phyloP scores from a whole-genome alignment of 2,888 invertebrate genomes.

The Empis stercorea region DNA sequence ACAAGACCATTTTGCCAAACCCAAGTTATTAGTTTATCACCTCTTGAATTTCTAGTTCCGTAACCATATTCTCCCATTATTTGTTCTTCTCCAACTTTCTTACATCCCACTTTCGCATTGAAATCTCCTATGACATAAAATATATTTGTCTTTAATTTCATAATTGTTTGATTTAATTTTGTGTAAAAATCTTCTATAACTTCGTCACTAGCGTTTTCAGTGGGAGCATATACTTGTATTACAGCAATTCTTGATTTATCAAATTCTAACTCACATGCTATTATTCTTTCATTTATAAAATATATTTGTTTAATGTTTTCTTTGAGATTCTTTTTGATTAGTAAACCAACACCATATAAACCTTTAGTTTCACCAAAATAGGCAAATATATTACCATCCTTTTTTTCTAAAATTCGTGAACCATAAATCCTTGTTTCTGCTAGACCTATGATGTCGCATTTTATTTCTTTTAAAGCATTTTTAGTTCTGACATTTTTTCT shows the following conservation, averaged over 20 bases:
- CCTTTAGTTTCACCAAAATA: neutral
- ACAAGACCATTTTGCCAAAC: conserved; percentile 1
- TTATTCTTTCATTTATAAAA: neutral
- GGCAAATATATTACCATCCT: neutral
- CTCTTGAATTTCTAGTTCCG: conserved; percentile 1
- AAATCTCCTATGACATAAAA: neutral
- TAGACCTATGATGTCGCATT: neutral
- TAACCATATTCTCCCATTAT: conserved; percentile 1
- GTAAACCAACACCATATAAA: neutral
- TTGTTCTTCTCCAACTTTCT: neutral
- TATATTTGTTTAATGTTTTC: neutral
- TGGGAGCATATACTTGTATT: neutral
- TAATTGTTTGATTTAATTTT: neutral
- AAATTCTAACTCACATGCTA: neutral
- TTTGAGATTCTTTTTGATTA: neutral
- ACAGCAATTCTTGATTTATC: neutral
- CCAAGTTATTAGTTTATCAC: conserved; percentile 2
- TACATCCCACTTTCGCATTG: neutral
- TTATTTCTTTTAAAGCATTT: neutral
- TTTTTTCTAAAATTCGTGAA: neutral
- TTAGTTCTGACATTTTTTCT: neutral
- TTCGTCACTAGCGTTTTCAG: neutral
- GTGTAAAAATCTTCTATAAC: neutral
- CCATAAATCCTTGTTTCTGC: neutral
- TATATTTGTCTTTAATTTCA: neutral